Base-by-base conservation (phyloP, 1,140 invertebrate genomes). In the Melanaphis sacchari region DNA sequence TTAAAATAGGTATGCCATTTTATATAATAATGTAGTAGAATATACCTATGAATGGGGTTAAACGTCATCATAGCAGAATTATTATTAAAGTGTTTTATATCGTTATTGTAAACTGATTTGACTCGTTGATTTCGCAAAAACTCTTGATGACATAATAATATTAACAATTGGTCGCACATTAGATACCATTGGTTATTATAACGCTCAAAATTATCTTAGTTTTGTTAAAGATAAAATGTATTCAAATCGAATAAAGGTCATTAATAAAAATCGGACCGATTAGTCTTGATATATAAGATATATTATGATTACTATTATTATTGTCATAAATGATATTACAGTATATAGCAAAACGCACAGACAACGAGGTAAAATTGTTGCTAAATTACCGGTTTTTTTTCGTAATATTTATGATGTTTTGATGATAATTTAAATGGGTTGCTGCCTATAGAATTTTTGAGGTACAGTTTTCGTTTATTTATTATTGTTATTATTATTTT, bases 401-500 rank as follows among this genome's bases (percentile, higher is more conserved):
- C 59, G 5, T 15, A 15, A 76, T 76, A 40, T 84, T 84, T 84
- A 84, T 40, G 82, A 38, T 24, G 24, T 84, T 82, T 84, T 40
- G 40, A 41, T 40, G 82, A 40, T 84, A 40, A 84, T 84, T 40
- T 26, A 40, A 40, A 36, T 38, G 38, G 82, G 82, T 84, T 76
- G 59, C 36, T 76, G 18, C 15, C 4, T n/a, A 76, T 76, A 46
- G 4, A 41, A 31, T 87, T 15, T 43, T 85, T 2, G 11, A 2
- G 41, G 40, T 15, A 43, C 8, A 36, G 38, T 21, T 46, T 52
- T 49, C 43, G 46, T 52, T 89, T 89, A 89, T 89, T 89, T 52
- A 52, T 89, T 52, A 88, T 46, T 49, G 31, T 24, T 88, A 88
- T 89, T 89, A n/a, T 85, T 85, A 41, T 85, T 43, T 31, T 85